Percentiles rank a stretch among this genome's conserved stretches.
Conservation (phyloP, 1,140 invertebrate genomes). For the Ganaspis sp. region DNA sequence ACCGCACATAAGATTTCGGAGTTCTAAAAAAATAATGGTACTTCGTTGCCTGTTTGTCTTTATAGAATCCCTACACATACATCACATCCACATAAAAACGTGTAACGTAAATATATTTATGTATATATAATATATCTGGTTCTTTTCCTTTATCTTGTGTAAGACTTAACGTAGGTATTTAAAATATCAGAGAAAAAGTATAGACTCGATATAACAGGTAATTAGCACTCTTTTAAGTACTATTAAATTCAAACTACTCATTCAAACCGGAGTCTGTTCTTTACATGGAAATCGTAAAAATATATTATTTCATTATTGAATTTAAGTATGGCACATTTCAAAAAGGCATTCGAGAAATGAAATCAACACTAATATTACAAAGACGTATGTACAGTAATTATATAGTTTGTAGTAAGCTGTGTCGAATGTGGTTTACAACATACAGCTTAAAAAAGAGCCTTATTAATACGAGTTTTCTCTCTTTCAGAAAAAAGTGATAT, state of each 20-base stretch:
- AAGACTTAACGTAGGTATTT: constrained; percentile 25
- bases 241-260: constrained; percentile 19
- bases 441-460: constrained; percentile 31
- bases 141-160: constrained; percentile 32
- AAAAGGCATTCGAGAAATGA: constrained; percentile 23
- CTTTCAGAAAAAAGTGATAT: not conserved
- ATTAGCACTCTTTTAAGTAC: constrained; percentile 41
- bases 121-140: constrained; percentile 28
- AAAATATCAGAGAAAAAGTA: constrained; percentile 24
- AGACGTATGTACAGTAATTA: constrained; percentile 18
- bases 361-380: constrained; percentile 21
- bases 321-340: constrained; percentile 47
- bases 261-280: not conserved
- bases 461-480: not conserved
- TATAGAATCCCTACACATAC: constrained; percentile 28
- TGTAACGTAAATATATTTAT: constrained; percentile 28
- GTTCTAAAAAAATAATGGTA: constrained; percentile 60
- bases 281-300: constrained; percentile 45
- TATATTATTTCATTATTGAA: constrained; percentile 48
- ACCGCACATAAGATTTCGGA: constrained; percentile 55
- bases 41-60: constrained; percentile 60
- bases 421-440: not conserved
- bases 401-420: not conserved
- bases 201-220: not conserved
- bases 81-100: constrained; percentile 28